Conservation (phyloP, 2,888 invertebrate genomes). For the Poecilus cupreus region DNA sequence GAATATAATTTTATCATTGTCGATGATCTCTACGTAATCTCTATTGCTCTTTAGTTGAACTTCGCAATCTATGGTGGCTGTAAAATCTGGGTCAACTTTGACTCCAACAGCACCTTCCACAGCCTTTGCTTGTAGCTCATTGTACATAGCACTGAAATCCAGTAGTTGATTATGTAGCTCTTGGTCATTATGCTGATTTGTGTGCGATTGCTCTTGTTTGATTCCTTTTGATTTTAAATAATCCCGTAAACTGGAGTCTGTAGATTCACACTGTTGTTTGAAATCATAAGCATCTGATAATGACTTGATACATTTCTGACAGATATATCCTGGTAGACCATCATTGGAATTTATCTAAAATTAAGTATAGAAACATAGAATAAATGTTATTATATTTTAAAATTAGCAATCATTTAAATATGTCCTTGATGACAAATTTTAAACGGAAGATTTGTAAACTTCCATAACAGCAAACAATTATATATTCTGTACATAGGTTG, state of each 20-base stretch:
- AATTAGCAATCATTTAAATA: conserved; percentile 19
- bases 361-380: not conserved
- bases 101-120: conserved; percentile 54
- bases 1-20: conserved; percentile 69
- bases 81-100: conserved; percentile 61
- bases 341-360: conserved; percentile 70
- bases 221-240: conserved; percentile 65
- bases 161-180: conserved; percentile 65
- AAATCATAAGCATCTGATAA: conserved; percentile 69
- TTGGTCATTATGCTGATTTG: conserved; percentile 60
- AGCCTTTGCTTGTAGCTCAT: conserved; percentile 64
- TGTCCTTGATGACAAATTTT: conserved; percentile 46
- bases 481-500: conserved; percentile 14
- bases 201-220: conserved; percentile 47
- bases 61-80: conserved; percentile 49
- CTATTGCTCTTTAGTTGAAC: conserved; percentile 56
- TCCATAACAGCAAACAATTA: conserved; percentile 33
- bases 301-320: conserved; percentile 69
- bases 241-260: conserved; percentile 68
- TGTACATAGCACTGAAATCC: conserved; percentile 63
- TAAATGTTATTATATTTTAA: not conserved
- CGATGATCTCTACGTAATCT: conserved; percentile 70
- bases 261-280: conserved; percentile 69
- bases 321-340: conserved; percentile 70
- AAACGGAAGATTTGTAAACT: conserved; percentile 28